Evolutionary conservation across 2,113 vertebrate genomes (phyloP).

Genomic region (Chrysochloris asiatica): DNA sequence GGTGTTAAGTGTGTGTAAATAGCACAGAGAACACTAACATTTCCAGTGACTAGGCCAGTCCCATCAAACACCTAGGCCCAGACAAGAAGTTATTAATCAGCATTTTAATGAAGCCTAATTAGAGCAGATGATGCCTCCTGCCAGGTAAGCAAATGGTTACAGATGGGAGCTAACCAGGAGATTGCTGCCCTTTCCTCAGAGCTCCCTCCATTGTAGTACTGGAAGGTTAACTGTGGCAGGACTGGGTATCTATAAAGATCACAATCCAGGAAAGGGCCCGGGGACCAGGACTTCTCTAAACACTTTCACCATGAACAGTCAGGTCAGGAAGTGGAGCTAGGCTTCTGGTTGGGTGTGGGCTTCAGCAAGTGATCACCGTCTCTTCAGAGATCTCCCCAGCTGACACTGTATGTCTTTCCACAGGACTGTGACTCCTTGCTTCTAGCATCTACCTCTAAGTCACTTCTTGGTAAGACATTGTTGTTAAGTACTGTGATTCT

Average conservation of each 20-base stretch:
- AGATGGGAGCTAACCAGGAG: slow-evolving; percentile 83
- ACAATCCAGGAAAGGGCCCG: background rate
- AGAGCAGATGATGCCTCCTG: slow-evolving; percentile 83
- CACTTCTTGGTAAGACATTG: background rate
- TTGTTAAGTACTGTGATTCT: too few relatives aligned
- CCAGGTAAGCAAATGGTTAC: slow-evolving; percentile 84
- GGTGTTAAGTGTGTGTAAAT: slow-evolving; percentile 77
- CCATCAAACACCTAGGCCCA: slow-evolving; percentile 76
- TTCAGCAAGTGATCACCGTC: background rate
- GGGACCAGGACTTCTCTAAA: background rate
- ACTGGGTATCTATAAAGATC: background rate
- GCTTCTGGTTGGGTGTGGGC: background rate
- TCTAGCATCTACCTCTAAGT: background rate
- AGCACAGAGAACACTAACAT: slow-evolving; percentile 69
- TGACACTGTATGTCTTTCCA: background rate
- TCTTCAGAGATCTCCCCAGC: background rate
- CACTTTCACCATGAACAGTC: background rate
- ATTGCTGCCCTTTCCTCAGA: slow-evolving; percentile 78
- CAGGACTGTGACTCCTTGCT: background rate
- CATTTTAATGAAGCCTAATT: slow-evolving; percentile 87
- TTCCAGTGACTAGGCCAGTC: slow-evolving; percentile 79
- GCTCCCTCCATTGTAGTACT: background rate
- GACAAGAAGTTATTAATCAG: slow-evolving; percentile 84
- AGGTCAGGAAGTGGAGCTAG: background rate
- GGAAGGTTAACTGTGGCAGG: background rate